Evolutionary conservation across 1,140 invertebrate genomes (phyloP).

Genomic region (Teleogryllus occipitalis): DNA sequence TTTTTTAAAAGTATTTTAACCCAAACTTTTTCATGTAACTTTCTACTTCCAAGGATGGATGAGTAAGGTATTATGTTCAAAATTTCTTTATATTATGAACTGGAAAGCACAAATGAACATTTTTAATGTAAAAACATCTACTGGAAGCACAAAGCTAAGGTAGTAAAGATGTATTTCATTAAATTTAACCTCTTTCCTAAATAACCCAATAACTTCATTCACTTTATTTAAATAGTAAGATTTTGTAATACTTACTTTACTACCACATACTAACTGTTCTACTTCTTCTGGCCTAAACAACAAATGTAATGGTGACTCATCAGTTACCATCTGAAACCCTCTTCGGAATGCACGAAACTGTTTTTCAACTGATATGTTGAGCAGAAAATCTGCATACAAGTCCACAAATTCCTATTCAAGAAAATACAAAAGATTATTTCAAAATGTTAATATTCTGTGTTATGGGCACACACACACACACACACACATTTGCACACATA

Average conservation of each 20-base stretch:
- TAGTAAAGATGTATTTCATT: neutral
- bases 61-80: no score
- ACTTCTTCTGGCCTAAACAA: constrained; percentile 92
- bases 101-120: no score
- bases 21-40: no score
- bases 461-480: no score
- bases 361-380: constrained; percentile 78
- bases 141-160: no score
- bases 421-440: neutral
- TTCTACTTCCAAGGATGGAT: no score
- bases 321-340: constrained; percentile 88
- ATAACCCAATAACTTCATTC: neutral
- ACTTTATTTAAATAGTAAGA: neutral
- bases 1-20: no score
- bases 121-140: no score
- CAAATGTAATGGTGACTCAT: constrained; percentile 69
- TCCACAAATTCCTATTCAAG: constrained; percentile 69
- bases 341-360: constrained; percentile 83
- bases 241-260: constrained; percentile 45
- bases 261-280: constrained; percentile 72
- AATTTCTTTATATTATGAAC: no score
- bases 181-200: neutral
- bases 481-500: no score
- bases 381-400: constrained; percentile 79
- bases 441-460: no score